Percentiles rank a stretch among this genome's conserved stretches.
Evolutionary conservation across 2,888 invertebrate species (phyloP).

Genomic region (Eristalis tenax): DNA sequence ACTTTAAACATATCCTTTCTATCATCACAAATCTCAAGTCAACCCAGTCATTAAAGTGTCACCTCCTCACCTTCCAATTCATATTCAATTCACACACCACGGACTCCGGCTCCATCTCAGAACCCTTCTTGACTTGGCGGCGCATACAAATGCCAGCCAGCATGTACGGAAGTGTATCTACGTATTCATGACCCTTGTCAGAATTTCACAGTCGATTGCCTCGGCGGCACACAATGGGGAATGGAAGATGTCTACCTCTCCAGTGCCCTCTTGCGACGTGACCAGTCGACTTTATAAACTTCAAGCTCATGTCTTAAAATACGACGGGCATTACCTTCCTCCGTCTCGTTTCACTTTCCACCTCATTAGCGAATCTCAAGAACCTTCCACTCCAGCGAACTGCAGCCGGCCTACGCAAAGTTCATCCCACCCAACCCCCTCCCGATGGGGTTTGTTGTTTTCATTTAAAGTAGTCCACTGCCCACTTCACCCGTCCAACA

Average conservation of each 20-base stretch:
- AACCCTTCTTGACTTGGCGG: neutral
- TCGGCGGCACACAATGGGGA: neutral
- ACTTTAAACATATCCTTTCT: no score
- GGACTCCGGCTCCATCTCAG: neutral
- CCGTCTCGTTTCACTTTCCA: neutral
- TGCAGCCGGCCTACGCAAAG: neutral
- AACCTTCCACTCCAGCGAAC: constrained; percentile 3
- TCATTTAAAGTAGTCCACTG: constrained; percentile 1
- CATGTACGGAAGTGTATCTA: neutral
- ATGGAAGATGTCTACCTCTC: neutral
- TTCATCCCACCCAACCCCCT: neutral
- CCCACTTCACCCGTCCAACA: neutral
- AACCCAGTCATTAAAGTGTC: no score
- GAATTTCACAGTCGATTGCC: neutral
- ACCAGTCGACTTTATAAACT: neutral
- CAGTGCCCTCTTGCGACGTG: neutral
- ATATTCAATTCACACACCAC: neutral
- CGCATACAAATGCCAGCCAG: neutral
- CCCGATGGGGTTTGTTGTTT: neutral
- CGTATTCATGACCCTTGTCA: neutral
- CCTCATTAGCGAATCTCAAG: neutral
- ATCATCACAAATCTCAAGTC: no score
- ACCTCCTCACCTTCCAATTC: neutral
- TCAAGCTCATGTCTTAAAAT: neutral
- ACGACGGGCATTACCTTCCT: neutral